These are phyloP conservation scores for Marisa cornuarietis DNA, from an alignment of 1,140 invertebrate genomes.

Conservation along the genomic window DNA sequence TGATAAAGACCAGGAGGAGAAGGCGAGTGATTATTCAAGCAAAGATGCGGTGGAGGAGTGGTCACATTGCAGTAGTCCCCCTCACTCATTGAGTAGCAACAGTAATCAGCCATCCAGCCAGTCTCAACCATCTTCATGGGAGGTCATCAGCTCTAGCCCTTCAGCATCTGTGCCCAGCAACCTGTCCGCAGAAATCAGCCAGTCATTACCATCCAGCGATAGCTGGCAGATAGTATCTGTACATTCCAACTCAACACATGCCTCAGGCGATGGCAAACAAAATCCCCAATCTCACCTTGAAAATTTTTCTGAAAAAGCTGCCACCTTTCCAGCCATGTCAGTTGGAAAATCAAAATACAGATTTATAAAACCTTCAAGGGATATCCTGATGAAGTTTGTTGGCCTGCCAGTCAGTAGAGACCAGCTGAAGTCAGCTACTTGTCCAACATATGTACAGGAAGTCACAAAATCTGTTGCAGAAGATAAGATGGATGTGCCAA, in stretches of 20 bases:
- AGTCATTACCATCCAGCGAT: neutral
- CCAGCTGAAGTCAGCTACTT: slow-evolving; percentile 8
- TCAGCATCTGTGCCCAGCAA: no score
- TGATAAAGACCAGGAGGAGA: neutral
- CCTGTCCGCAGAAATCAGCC: neutral
- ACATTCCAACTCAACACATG: no score
- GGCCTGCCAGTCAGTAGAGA: slow-evolving; percentile 14
- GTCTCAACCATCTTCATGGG: no score
- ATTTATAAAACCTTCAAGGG: neutral
- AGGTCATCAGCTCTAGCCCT: no score
- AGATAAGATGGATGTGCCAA: no score
- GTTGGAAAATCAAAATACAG: neutral
- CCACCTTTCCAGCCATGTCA: slow-evolving; percentile 6
- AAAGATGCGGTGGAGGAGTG: no score
- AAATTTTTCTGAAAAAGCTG: neutral
- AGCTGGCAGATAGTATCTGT: no score
- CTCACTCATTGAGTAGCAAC: no score
- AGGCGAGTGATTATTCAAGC: neutral
- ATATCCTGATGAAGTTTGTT: neutral
- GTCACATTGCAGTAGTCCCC: no score
- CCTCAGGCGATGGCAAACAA: neutral
- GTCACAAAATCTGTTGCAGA: no score
- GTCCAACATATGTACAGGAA: neutral
- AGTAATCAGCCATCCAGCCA: no score
- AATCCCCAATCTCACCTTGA: neutral